Evolutionary conservation across 2,113 vertebrate genomes (phyloP).

Genomic region (Beaufortia kweichowensis): DNA sequence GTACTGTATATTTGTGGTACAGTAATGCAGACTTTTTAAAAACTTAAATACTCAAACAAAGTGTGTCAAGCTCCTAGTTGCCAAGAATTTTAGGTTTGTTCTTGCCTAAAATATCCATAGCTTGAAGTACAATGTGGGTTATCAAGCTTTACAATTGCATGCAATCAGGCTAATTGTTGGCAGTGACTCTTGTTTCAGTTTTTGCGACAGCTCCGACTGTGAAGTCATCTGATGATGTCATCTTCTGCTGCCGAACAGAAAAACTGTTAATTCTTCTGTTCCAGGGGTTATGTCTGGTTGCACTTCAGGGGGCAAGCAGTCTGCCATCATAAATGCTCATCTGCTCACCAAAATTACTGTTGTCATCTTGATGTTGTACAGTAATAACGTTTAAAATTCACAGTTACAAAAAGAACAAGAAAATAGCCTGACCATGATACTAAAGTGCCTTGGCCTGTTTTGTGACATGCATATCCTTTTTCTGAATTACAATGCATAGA

Average conservation of each 20-base stretch:
- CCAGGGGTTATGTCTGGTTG: constrained; percentile 24
- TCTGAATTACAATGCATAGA: not conserved
- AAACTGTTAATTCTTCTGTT: constrained; percentile 12
- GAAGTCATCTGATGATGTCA: constrained; percentile 26
- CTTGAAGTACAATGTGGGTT: constrained; percentile 32
- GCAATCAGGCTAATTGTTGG: constrained; percentile 17
- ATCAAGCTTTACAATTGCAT: constrained; percentile 35
- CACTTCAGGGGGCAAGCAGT: not conserved
- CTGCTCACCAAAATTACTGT: constrained; percentile 2
- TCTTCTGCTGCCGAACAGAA: constrained; percentile 11
- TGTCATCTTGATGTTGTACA: constrained; percentile 20
- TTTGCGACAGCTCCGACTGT: constrained; percentile 32
- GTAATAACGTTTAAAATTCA: not conserved
- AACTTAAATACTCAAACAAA: not conserved
- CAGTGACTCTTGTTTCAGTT: constrained; percentile 14
- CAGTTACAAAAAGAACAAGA: not conserved
- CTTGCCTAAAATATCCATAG: constrained; percentile 10
- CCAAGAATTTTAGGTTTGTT: not conserved
- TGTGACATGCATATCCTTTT: not conserved
- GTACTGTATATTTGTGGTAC: not conserved
- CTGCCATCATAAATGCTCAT: constrained; percentile 8
- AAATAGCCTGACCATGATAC: not conserved
- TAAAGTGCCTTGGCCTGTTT: not conserved
- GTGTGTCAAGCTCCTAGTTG: not conserved
- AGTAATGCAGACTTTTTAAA: constrained; percentile 12